Evolutionary conservation across 2,113 vertebrate species (phyloP).

Genomic region (Chloropsis hardwickii): DNA sequence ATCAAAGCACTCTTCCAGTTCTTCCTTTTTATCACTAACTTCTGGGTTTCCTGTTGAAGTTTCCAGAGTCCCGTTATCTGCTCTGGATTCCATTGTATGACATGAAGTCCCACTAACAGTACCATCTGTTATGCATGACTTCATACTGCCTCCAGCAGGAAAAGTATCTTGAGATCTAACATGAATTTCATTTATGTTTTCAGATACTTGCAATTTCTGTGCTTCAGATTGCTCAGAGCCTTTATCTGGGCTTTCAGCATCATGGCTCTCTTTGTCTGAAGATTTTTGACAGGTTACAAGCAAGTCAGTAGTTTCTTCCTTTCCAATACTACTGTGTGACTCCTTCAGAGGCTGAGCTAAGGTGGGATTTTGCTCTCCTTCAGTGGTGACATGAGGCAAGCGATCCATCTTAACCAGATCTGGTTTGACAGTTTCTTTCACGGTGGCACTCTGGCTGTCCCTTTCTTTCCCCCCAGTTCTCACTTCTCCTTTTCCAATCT

Average conservation of each 20-base stretch:
- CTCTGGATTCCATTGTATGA: not conserved
- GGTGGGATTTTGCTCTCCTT: constrained; percentile 36
- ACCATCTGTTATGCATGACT: constrained; percentile 41
- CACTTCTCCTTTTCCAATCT: constrained; percentile 13
- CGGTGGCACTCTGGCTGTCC: not conserved
- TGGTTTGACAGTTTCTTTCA: not conserved
- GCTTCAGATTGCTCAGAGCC: constrained; percentile 47
- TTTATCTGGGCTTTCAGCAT: not conserved
- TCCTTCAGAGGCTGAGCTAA: constrained; percentile 58
- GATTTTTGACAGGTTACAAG: constrained; percentile 38
- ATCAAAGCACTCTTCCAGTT: not conserved
- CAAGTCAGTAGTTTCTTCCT: not conserved
- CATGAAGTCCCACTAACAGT: constrained; percentile 37
- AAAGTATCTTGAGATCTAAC: not conserved
- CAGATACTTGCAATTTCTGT: constrained; percentile 11
- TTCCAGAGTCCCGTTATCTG: not conserved
- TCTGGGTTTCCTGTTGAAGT: not conserved
- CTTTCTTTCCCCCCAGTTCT: constrained; percentile 10
- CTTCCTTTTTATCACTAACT: constrained; percentile 37
- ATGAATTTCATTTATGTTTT: not conserved
- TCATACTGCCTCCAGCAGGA: not conserved
- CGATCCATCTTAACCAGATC: not conserved
- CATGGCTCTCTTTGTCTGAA: not conserved
- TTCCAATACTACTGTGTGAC: not conserved
- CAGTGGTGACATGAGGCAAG: not conserved